phyloP scores from a whole-genome alignment of 2,888 invertebrate species.

The Liopterus haemorrhoidalis region DNA sequence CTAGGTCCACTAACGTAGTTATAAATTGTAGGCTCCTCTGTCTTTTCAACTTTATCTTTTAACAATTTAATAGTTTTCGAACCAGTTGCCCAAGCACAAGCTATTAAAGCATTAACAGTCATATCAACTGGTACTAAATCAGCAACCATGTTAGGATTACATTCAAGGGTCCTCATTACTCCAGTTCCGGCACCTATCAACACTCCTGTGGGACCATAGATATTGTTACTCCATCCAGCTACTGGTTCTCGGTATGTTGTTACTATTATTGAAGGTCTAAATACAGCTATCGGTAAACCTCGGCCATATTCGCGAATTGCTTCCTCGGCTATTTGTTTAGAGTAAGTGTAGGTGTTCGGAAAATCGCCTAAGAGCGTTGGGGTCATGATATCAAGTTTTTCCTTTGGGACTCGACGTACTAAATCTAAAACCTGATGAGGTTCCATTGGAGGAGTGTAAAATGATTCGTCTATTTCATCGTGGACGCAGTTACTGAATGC shows the following conservation, averaged over 20 bases:
- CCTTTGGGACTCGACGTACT: conserved; percentile 46
- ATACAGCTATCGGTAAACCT: conserved; percentile 66
- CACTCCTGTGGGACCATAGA: conserved; percentile 68
- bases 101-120: conserved; percentile 67
- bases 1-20: conserved; percentile 76
- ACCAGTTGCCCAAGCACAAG: conserved; percentile 54
- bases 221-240: conserved; percentile 79
- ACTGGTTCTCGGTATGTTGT: conserved; percentile 62
- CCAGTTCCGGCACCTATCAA: conserved; percentile 69
- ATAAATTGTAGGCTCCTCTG: conserved; percentile 59
- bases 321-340: conserved; percentile 77
- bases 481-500: conserved; percentile 50
- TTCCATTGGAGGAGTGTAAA: conserved; percentile 48
- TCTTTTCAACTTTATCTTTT: no score
- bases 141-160: conserved; percentile 55
- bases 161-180: conserved; percentile 62
- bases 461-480: conserved; percentile 47
- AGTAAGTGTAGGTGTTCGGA: conserved; percentile 82
- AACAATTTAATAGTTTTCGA: conserved; percentile 2
- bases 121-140: conserved; percentile 78
- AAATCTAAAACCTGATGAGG: conserved; percentile 45
- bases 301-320: conserved; percentile 57
- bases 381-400: conserved; percentile 46
- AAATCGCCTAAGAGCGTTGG: conserved; percentile 56
- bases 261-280: conserved; percentile 53